Base-by-base conservation (phyloP, 2,113 vertebrate genomes). In the Indicator maculatus region DNA sequence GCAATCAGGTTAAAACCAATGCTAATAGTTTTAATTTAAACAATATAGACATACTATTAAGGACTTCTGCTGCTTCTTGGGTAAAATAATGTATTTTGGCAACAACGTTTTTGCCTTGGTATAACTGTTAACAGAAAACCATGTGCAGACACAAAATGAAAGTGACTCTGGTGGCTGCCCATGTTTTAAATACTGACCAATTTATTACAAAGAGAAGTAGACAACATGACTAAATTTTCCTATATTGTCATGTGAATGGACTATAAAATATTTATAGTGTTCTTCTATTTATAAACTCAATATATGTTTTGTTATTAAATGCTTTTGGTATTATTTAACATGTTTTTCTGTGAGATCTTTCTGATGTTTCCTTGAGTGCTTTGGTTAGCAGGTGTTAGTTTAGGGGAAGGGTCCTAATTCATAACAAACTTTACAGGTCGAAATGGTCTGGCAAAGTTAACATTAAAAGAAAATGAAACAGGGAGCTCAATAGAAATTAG, bases 341-440 rank as follows among this genome's bases (percentile, higher is more conserved):
- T 30, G 1, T 28, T 78, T 53, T 12, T 3, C 20, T 13, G 6
- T 28, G 59, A 63, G 10, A 19, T 14, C 2, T 52, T 87, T 53
- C 41, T 72, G 16, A 1, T 16, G 8, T 56, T 89, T 87, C 3
- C 4, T 84, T 82, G 50, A 52, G 50, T 52, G 50, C 50, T 26
- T 52, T 24, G 23, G 50, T 52, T 9, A 13, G 27, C 3, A 38
- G 55, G 33, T 67, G 67, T 59, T 75, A 27, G 27, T 55, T 27
- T 55, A 24, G 13, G 7, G 16, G 1, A 7, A 0, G 8, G 0
- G 0, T 58, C 47, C 12, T 44, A 13, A 61, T 53, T 67, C 14
- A 28, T 26, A 47, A 15, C 4, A 67, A 66, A 18, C 28, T 52
- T 47, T 20, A 36, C 36, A 36, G 36, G 36, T 36, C 36, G 36